These are phyloP conservation scores for Drosophila suboccidentalis DNA, from an alignment of 2,888 invertebrate species.

Conservation along the genomic window DNA sequence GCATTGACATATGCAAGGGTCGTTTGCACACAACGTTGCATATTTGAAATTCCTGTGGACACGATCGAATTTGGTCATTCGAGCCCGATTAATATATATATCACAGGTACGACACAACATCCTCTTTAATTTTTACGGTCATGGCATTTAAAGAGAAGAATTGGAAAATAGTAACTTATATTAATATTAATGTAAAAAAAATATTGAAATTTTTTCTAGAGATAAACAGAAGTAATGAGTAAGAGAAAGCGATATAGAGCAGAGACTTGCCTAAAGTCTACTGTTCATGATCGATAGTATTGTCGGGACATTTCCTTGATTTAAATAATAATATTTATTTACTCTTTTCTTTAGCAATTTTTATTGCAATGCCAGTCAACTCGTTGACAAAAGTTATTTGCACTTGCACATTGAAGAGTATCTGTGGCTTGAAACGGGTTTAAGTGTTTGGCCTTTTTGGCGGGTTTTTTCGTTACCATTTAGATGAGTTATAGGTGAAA, in stretches of 20 bases:
- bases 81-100: no score
- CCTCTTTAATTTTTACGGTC: no score
- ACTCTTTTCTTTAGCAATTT: background rate
- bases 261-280: background rate
- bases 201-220: background rate
- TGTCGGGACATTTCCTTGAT: conserved; percentile 2
- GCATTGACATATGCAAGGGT: no score
- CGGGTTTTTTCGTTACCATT: conserved; percentile 71
- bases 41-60: no score
- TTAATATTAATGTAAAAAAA: background rate
- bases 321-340: background rate
- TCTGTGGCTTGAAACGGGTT: conserved; percentile 53
- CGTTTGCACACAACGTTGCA: no score
- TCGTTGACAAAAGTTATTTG: conserved; percentile 25
- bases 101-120: no score
- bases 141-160: no score
- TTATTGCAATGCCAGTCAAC: background rate
- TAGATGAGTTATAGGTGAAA: conserved; percentile 78
- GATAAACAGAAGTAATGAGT: background rate
- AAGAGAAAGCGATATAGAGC: background rate
- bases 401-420: conserved; percentile 31
- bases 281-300: background rate
- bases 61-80: no score
- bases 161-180: background rate
- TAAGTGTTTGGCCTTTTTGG: conserved; percentile 38